Percentiles rank a stretch among this genome's conserved stretches.
phyloP scores from a whole-genome alignment of 2,113 vertebrate species.

The Pterocles orientalis region DNA sequence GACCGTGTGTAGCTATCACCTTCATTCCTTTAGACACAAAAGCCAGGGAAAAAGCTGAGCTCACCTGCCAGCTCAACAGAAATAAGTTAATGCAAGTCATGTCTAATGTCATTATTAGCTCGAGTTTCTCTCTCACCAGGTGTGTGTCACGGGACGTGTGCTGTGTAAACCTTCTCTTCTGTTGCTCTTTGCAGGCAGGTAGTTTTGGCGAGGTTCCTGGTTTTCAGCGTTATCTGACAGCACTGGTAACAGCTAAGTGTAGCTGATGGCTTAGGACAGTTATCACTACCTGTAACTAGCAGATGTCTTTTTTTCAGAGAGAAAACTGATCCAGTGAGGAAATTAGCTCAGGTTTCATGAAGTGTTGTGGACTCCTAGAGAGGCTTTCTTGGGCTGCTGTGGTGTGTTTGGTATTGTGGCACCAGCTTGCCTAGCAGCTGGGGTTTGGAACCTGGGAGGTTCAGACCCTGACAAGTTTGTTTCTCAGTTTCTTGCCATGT shows the following conservation, averaged over 20 bases:
- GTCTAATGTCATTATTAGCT: background rate
- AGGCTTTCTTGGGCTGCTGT: background rate
- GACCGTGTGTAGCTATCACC: too few relatives aligned
- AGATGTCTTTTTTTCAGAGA: background rate
- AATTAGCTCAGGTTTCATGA: background rate
- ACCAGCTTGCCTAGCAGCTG: background rate
- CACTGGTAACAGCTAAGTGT: background rate
- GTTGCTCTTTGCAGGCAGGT: background rate
- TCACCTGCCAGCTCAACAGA: background rate
- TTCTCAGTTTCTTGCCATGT: background rate
- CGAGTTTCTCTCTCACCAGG: fast-evolving
- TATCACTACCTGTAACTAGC: background rate
- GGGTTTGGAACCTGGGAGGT: background rate
- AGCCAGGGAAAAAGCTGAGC: background rate
- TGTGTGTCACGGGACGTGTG: background rate
- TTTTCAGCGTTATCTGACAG: too few relatives aligned
- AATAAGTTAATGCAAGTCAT: background rate
- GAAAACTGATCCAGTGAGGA: background rate
- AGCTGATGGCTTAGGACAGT: background rate
- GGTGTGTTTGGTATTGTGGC: fast-evolving
- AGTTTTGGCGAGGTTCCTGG: background rate
- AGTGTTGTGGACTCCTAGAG: background rate
- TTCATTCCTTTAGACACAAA: background rate
- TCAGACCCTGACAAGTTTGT: background rate
- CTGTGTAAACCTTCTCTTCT: background rate